Conservation (phyloP, 2,797 vertebrate genomes). For the Diceros bicornis region DNA sequence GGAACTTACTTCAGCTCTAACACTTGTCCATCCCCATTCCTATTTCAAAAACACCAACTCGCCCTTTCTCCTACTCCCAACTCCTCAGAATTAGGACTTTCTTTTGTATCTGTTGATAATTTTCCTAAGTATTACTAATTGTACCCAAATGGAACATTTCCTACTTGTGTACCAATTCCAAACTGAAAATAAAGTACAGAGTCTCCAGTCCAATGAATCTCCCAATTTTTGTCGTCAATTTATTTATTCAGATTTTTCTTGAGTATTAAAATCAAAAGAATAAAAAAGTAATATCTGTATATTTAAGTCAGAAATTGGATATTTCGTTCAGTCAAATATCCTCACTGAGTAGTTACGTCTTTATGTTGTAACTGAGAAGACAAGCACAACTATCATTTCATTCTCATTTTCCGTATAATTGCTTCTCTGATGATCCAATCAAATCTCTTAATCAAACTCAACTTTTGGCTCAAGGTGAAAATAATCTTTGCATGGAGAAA, state of each 20-base stretch:
- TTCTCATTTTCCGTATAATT: slow-evolving; percentile 91
- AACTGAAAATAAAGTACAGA: slow-evolving; percentile 6
- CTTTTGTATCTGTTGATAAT: slow-evolving; percentile 14
- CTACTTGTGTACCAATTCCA: slow-evolving; percentile 51
- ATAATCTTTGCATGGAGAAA: slow-evolving; percentile 93
- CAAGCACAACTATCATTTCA: not conserved
- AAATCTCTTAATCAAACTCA: slow-evolving; percentile 92
- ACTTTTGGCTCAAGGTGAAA: slow-evolving; percentile 92
- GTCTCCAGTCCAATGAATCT: not conserved
- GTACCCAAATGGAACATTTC: not conserved
- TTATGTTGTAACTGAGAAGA: slow-evolving; percentile 12
- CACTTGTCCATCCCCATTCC: not conserved
- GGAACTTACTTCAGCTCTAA: slow-evolving; percentile 28
- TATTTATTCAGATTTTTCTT: not conserved
- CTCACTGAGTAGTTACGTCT: not conserved
- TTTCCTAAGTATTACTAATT: slow-evolving; percentile 31
- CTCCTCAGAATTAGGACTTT: not conserved
- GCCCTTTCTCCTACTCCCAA: not conserved
- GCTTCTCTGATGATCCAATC: slow-evolving; percentile 92
- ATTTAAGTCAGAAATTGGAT: slow-evolving; percentile 26
- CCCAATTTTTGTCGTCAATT: slow-evolving; percentile 30
- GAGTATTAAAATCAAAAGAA: not conserved
- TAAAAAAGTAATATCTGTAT: not conserved
- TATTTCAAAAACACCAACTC: not conserved
- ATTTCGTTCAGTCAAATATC: slow-evolving; percentile 4